A percentile compares a stretch with the other conserved stretches of the same genome.
These are phyloP conservation scores for Anguilla pacifica DNA, from an alignment of 2,797 vertebrate genomes.

Conservation along the genomic window DNA sequence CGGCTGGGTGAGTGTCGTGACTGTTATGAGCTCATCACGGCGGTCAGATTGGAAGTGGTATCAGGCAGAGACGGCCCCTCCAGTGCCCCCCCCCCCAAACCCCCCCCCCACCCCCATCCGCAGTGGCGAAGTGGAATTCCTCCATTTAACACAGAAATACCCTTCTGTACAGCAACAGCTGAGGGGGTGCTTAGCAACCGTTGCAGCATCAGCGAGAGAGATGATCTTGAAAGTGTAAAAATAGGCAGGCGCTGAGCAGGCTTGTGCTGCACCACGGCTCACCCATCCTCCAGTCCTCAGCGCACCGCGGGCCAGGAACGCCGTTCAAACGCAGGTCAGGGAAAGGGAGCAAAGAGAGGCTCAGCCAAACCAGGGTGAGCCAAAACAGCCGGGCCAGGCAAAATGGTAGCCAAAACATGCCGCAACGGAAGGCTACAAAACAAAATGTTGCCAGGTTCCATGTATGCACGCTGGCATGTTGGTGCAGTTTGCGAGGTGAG, in stretches of 20 bases:
- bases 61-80: not conserved
- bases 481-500: not conserved
- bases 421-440: no score
- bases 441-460: not conserved
- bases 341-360: not conserved
- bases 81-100: not conserved
- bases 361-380: not conserved
- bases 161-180: not conserved
- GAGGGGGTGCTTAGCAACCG: conserved; percentile 35
- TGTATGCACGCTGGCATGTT: not conserved
- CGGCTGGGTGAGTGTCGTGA: conserved; percentile 30
- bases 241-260: conserved; percentile 19
- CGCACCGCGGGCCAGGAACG: not conserved
- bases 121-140: not conserved
- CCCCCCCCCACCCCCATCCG: not conserved
- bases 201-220: conserved; percentile 6
- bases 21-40: conserved; percentile 14
- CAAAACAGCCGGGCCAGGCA: not conserved
- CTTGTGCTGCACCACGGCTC: not conserved
- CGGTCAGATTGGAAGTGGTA: not conserved
- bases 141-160: not conserved
- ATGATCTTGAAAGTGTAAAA: conserved; percentile 31
- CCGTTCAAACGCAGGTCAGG: not conserved
- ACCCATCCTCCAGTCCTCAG: not conserved
- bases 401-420: not conserved